Evolutionary conservation across 2,888 invertebrate genomes (phyloP).

Genomic region (Macroteleia sp.): DNA sequence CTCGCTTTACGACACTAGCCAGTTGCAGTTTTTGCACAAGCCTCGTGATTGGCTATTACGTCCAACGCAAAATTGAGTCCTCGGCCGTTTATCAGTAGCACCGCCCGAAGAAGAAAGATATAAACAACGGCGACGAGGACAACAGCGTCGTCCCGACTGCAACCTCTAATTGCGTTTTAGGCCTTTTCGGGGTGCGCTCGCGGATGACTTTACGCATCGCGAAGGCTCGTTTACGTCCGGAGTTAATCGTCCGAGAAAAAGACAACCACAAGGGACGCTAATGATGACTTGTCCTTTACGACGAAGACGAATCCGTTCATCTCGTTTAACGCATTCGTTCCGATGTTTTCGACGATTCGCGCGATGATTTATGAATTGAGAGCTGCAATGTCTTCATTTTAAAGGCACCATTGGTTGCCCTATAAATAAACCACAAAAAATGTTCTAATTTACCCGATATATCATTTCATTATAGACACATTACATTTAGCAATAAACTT

Average conservation of each 20-base stretch:
- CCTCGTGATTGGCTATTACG: slow-evolving; percentile 83
- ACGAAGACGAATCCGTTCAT: slow-evolving; percentile 51
- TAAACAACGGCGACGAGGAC: slow-evolving; percentile 41
- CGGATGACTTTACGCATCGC: slow-evolving; percentile 23
- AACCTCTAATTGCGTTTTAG: slow-evolving; percentile 77
- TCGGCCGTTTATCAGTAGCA: slow-evolving; percentile 55
- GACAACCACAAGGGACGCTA: slow-evolving; percentile 31
- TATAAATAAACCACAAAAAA: no score
- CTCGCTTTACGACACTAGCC: slow-evolving; percentile 77
- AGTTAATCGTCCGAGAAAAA: slow-evolving; percentile 54
- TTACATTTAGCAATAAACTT: no score
- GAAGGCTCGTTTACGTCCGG: slow-evolving; percentile 49
- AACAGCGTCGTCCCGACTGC: slow-evolving; percentile 69
- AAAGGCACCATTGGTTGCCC: no score
- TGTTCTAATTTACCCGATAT: no score
- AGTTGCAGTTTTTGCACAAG: slow-evolving; percentile 79
- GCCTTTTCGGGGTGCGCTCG: slow-evolving; percentile 64
- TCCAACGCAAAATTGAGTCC: slow-evolving; percentile 78
- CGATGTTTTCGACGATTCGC: slow-evolving; percentile 31
- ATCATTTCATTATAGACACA: no score
- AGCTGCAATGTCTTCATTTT: slow-evolving; percentile 13
- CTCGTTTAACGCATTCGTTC: slow-evolving; percentile 50
- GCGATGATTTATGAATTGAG: slow-evolving; percentile 56
- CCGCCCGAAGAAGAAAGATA: slow-evolving; percentile 39
- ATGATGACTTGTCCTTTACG: slow-evolving; percentile 55